Base-by-base conservation (phyloP, 1,140 invertebrate species). In the Drosophila guanche region DNA sequence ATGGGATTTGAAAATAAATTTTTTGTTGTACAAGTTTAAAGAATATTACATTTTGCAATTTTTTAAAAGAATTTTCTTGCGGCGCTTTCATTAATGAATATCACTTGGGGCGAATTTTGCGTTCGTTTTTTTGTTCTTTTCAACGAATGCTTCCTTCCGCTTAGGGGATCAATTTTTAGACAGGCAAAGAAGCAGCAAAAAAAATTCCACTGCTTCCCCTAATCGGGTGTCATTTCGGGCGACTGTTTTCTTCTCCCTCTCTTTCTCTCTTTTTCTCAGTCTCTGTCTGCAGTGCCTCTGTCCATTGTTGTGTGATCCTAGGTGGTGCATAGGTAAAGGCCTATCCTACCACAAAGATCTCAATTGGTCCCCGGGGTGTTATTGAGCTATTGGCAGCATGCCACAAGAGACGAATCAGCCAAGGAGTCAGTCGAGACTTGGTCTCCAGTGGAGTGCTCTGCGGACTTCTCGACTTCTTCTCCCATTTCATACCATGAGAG, bases 331-430 rank as follows among this genome's bases (percentile, higher is more conserved):
- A 20, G 16, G 16, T 1, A 20, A 1, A 20, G 16, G 71, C 40
- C 79, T 84, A 84, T 84, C 80, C 80, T 70, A 67, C 75, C 54
- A 76, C 79, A 84, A 72, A 79, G 76, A 84, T 84, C 79, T 83
- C 80, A 84, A 85, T 84, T 84, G 79, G 81, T 84, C 76, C 79
- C 79, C 71, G 80, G 80, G 80, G 80, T 84, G 79, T 85, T 84
- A 84, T 84, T 85, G 80, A 84, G 80, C 79, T 84, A 79, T 84
- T 84, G 80, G 79, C 79, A 79, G 70, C 75, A 79, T 73, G 79
- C 79, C 79, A 83, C 68, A 42, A 46, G 29, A 68, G 65, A 14
- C 41, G 16, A 12, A 8, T 10, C 16, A 20, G 16, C 27, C 27
- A 27, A 52, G 29, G 14, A 12, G 14, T 14, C 27, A n/a, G 5